Conservation (phyloP, 2,113 vertebrate species). For the Nicator chloris region DNA sequence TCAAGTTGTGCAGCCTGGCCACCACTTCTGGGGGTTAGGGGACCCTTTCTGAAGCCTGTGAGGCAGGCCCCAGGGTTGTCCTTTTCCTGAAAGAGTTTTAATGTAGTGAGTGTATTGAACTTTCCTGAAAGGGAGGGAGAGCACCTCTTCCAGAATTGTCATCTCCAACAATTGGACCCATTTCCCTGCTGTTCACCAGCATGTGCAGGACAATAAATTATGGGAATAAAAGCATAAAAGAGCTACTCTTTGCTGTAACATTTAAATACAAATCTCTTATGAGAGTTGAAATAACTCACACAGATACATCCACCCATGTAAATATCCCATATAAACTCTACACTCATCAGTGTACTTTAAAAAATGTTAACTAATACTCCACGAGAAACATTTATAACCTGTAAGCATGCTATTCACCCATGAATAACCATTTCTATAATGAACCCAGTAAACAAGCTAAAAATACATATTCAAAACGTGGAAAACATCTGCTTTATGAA, state of each 20-base stretch:
- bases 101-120: not conserved
- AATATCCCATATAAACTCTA: not conserved
- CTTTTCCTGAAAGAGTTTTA: not conserved
- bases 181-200: not conserved
- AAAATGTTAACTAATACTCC: not conserved
- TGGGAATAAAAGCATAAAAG: not conserved
- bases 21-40: not conserved
- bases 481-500: not conserved
- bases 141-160: not conserved
- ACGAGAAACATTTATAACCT: not conserved
- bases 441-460: not conserved
- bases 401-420: not conserved
- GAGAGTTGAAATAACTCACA: not conserved
- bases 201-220: not conserved
- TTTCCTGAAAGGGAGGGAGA: not conserved
- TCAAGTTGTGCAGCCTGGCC: not conserved
- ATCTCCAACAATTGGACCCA: not conserved
- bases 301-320: not conserved
- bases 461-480: not conserved
- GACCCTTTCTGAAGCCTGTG: not conserved
- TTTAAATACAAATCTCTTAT: not conserved
- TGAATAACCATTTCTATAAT: not conserved
- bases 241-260: not conserved
- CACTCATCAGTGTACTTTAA: not conserved
- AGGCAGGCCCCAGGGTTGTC: not conserved